Conservation (phyloP, 2,113 vertebrate species). For the Sander vitreus region DNA sequence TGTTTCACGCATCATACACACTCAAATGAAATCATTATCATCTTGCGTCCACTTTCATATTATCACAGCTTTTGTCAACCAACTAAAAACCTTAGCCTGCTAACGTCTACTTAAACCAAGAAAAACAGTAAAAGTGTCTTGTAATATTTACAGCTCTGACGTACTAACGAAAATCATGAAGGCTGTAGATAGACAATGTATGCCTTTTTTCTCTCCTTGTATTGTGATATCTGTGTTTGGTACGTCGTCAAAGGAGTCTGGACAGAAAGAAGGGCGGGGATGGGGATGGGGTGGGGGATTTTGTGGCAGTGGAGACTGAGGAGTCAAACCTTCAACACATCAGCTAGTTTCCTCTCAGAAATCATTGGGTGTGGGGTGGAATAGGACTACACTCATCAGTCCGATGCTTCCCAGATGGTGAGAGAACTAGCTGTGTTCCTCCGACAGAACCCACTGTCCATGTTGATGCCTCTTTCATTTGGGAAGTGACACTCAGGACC, state of each 20-base stretch:
- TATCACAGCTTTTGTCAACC: constrained; percentile 42
- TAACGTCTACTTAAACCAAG: constrained; percentile 71
- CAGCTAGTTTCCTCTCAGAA: not conserved
- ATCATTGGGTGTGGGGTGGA: not conserved
- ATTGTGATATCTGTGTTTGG: constrained; percentile 79
- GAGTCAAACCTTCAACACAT: not conserved
- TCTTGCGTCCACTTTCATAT: constrained; percentile 64
- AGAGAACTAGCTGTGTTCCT: not conserved
- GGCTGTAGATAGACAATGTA: constrained; percentile 78
- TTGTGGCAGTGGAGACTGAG: constrained; percentile 50
- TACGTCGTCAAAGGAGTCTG: constrained; percentile 70
- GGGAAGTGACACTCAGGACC: constrained; percentile 5
- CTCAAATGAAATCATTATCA: constrained; percentile 20
- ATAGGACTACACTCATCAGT: not conserved
- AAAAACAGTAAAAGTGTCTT: constrained; percentile 74
- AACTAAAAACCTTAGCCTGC: constrained; percentile 69
- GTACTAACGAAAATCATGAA: constrained; percentile 77
- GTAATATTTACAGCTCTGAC: constrained; percentile 80
- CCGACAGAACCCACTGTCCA: not conserved
- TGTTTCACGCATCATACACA: constrained; percentile 11
- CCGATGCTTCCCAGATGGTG: not conserved
- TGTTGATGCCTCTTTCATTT: constrained; percentile 13
- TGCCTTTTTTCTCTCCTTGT: constrained; percentile 76
- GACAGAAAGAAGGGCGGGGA: constrained; percentile 5
- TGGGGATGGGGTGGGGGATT: constrained; percentile 52